Base-by-base conservation (phyloP, 2,888 invertebrate genomes). In the Acronicta psi region DNA sequence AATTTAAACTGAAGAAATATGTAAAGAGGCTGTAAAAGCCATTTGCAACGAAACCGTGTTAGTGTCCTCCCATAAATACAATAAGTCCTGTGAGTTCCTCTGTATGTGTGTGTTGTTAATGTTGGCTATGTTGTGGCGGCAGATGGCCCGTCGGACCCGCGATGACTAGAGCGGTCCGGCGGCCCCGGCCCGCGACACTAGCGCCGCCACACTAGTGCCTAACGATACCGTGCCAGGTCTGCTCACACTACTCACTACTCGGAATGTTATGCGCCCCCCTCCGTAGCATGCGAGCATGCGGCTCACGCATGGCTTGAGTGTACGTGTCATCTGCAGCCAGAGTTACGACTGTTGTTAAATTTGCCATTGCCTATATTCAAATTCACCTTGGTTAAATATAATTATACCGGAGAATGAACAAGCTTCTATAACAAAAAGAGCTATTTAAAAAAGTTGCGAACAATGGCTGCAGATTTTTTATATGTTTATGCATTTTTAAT, bases 151-250 rank as follows among this genome's bases (percentile, higher is more conserved):
- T 88, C 92, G 87, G 94, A 93, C 82, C 77, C 91, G 89, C 94
- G 94, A 94, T 94, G 94, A 94, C 94, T 94, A 94, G 94, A 90
- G 90, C 90, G 91, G 88, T 83, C 91, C 87, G 89, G 91, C 86
- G 91, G 90, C 85, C 82, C 89, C 83, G 82, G 85, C 82, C 80
- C 90, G 84, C 89, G 88, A 75, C 90, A 86, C 89, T 91, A 91
- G 86, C 91, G 88, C 86, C 86, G 70, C 75, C 76, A 79, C 76
- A 77, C 81, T 86, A 79, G 84, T 82, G 87, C 85, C 89, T 86
- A 86, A 84, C 85, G 78, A 81, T 81, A 79, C 75, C 80, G 77
- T 76, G 83, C 80, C 92, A 93, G 93, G 93, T 93, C 92, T 89
- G 93, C 85, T 70, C 77, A 77, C 69, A 80, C 73, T 81, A 84